phyloP scores from a whole-genome alignment of 2,888 invertebrate genomes.

The Scotopteryx bipunctaria region DNA sequence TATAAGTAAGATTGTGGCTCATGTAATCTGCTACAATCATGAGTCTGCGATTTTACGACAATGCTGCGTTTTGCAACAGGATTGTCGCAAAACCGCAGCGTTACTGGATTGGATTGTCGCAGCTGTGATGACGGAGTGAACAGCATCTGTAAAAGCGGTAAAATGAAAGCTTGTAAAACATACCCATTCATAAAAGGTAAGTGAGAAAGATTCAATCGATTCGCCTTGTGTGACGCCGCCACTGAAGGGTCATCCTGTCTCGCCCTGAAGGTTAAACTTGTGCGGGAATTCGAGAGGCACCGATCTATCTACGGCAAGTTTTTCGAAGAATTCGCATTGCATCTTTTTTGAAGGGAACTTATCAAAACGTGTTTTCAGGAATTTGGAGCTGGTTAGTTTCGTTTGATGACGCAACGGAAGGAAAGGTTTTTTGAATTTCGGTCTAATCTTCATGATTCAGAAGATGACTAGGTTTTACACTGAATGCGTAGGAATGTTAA shows the following conservation, averaged over 20 bases:
- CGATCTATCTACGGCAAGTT: constrained; percentile 3
- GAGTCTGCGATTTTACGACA: too few relatives aligned
- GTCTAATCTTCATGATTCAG: constrained; percentile 10
- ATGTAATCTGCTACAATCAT: too few relatives aligned
- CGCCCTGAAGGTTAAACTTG: constrained; percentile 18
- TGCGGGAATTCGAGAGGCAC: background rate
- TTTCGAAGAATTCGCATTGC: constrained; percentile 9
- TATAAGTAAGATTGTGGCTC: too few relatives aligned
- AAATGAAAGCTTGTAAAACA: too few relatives aligned
- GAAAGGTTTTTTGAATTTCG: constrained; percentile 3
- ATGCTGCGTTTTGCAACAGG: too few relatives aligned
- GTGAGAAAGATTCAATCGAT: constrained; percentile 8
- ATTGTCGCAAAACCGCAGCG: too few relatives aligned
- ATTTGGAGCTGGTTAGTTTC: background rate
- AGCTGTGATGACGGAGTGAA: too few relatives aligned
- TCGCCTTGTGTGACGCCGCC: constrained; percentile 11
- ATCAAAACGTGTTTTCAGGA: constrained; percentile 5
- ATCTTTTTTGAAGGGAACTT: constrained; percentile 1
- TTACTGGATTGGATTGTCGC: too few relatives aligned
- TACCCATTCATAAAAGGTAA: background rate
- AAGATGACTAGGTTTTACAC: constrained; percentile 4
- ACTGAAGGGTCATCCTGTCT: constrained; percentile 14
- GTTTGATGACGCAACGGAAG: constrained; percentile 7
- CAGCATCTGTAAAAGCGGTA: too few relatives aligned
- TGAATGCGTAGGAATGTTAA: background rate